These are phyloP conservation scores for Fregetta grallaria DNA, from an alignment of 2,113 vertebrate species.

Conservation along the genomic window DNA sequence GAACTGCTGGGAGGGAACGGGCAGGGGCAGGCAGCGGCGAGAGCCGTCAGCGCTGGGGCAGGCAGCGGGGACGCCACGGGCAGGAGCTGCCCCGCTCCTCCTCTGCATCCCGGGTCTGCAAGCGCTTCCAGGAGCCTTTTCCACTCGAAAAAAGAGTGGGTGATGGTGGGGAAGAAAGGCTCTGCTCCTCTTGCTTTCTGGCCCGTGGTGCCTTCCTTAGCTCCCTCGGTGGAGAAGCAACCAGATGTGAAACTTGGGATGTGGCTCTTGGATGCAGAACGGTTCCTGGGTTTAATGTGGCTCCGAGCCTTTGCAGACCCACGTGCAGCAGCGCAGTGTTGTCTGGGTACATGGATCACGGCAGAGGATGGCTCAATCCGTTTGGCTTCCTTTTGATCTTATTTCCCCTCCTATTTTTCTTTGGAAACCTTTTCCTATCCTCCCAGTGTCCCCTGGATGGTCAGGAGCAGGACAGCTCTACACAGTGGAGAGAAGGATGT, in stretches of 20 bases:
- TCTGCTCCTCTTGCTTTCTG: background rate
- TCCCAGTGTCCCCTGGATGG: background rate
- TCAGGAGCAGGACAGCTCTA: background rate
- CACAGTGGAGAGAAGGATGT: background rate
- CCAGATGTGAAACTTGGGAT: background rate
- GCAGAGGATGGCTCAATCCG: background rate
- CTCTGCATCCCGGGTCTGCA: fast-evolving
- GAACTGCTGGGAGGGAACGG: background rate
- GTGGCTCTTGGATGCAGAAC: background rate
- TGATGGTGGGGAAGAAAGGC: background rate
- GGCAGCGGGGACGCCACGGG: background rate
- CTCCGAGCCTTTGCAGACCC: background rate
- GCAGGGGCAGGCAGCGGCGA: background rate
- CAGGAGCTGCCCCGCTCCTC: background rate
- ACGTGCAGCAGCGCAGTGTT: background rate
- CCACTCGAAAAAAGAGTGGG: fast-evolving
- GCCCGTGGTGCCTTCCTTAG: background rate
- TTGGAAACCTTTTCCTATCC: background rate
- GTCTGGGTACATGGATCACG: fast-evolving
- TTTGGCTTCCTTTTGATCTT: background rate
- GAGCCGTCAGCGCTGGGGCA: background rate
- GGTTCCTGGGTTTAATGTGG: background rate
- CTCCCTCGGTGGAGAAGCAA: background rate
- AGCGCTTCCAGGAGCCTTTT: background rate
- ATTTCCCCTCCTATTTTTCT: background rate